These are phyloP conservation scores for Umimayanthus kanabou DNA, from an alignment of 92 coral and sea anemone genomes.

Conservation along the genomic window DNA sequence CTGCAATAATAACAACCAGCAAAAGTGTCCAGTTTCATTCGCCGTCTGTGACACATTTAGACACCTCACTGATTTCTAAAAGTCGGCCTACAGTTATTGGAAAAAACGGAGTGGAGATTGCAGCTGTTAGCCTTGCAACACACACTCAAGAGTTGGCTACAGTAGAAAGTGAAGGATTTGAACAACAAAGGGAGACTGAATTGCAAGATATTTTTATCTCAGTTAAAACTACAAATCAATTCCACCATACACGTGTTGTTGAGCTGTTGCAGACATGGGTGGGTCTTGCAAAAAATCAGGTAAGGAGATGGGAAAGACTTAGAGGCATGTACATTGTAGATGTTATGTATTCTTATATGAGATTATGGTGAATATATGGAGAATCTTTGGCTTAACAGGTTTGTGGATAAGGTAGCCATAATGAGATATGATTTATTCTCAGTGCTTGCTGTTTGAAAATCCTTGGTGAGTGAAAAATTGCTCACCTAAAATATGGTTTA, in stretches of 20 bases:
- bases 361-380: background rate
- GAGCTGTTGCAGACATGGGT: slow-evolving; percentile 69
- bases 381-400: background rate
- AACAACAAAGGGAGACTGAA: slow-evolving; percentile 40
- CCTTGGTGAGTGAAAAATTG: too few relatives aligned
- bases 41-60: background rate
- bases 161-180: slow-evolving; percentile 1
- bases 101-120: background rate
- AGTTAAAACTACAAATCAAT: slow-evolving; percentile 69
- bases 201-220: slow-evolving; percentile 79
- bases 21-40: background rate
- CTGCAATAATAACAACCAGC: background rate
- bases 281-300: slow-evolving; percentile 63
- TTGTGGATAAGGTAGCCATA: background rate
- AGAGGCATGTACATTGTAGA: background rate
- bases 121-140: background rate
- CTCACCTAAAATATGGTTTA: too few relatives aligned
- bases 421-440: background rate
- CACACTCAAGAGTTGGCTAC: background rate
- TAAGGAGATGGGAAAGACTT: background rate
- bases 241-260: slow-evolving; percentile 61
- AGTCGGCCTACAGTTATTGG: background rate
- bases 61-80: background rate
- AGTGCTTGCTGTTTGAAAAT: too few relatives aligned
- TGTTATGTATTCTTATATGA: background rate